Evolutionary conservation across 1,140 invertebrate genomes (phyloP).

Genomic region (Zaprionus tsacasi): DNA sequence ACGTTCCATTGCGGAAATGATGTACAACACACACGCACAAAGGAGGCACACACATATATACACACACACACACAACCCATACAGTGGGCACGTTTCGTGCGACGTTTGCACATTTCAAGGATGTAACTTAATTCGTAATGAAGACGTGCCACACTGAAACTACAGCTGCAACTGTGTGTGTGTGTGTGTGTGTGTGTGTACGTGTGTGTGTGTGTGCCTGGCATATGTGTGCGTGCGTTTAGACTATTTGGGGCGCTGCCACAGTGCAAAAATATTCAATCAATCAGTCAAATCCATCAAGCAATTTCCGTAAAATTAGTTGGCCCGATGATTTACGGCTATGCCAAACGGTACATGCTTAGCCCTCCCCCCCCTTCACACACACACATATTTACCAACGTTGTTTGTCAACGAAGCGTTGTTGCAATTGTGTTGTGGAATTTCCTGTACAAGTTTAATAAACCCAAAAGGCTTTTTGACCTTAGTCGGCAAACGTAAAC

Average conservation of each 20-base stretch:
- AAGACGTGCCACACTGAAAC: conserved; percentile 61
- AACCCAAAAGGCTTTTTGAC: background rate
- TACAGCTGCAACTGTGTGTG: conserved; percentile 17
- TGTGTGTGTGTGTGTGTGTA: conserved; percentile 13
- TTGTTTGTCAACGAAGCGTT: conserved; percentile 5
- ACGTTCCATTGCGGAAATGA: conserved; percentile 67
- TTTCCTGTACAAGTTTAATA: conserved; percentile 4
- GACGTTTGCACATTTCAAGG: conserved; percentile 79
- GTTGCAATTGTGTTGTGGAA: background rate
- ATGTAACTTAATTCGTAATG: conserved; percentile 80
- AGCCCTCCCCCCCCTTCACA: background rate
- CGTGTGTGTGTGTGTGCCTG: background rate
- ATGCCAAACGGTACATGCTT: background rate
- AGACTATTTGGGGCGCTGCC: conserved; percentile 14
- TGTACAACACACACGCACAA: conserved; percentile 41
- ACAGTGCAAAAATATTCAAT: conserved; percentile 66
- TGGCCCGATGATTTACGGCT: conserved; percentile 60
- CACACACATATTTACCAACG: background rate
- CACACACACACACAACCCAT: conserved; percentile 38
- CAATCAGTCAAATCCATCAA: conserved; percentile 79
- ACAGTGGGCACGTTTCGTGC: conserved; percentile 59
- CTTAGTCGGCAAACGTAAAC: background rate
- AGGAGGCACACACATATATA: conserved; percentile 16
- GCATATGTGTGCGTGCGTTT: conserved; percentile 4
- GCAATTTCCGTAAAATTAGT: conserved; percentile 72